Conservation (phyloP, 1,140 invertebrate species). For the Drosophila melanica region DNA sequence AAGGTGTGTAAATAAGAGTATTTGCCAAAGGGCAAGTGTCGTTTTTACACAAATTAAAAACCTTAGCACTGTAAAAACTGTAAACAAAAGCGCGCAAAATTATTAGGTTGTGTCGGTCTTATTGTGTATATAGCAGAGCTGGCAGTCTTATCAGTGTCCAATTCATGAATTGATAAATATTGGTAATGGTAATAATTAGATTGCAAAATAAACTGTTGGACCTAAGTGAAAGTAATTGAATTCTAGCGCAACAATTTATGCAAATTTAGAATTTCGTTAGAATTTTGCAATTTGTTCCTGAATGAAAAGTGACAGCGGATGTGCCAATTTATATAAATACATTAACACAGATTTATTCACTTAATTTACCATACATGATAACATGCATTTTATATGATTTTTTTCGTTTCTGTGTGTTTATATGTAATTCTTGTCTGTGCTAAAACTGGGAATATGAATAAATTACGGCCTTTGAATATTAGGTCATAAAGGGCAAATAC, state of each 20-base stretch:
- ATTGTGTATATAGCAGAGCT: constrained; percentile 13
- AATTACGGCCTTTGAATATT: constrained; percentile 13
- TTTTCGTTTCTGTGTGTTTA: no score
- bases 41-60: constrained; percentile 10
- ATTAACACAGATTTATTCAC: constrained; percentile 25
- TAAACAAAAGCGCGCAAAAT: constrained; percentile 38
- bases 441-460: not conserved
- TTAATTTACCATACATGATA: not conserved
- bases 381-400: no score
- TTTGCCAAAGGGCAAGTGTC: constrained; percentile 21
- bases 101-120: not conserved
- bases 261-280: not conserved
- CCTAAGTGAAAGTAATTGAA: constrained; percentile 47
- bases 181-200: constrained; percentile 11
- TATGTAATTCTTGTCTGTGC: no score
- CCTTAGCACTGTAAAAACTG: constrained; percentile 25
- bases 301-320: constrained; percentile 48
- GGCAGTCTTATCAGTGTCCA: constrained; percentile 47
- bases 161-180: constrained; percentile 52
- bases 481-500: constrained; percentile 32
- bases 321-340: constrained; percentile 52
- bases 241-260: constrained; percentile 8
- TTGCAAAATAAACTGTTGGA: constrained; percentile 9
- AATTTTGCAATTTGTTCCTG: constrained; percentile 45
- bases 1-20: constrained; percentile 43